Evolutionary conservation across 2,888 invertebrate species (phyloP), one percentile per base, ranked within the genome.

Genomic region (Heteromyza rotundicornis): DNA sequence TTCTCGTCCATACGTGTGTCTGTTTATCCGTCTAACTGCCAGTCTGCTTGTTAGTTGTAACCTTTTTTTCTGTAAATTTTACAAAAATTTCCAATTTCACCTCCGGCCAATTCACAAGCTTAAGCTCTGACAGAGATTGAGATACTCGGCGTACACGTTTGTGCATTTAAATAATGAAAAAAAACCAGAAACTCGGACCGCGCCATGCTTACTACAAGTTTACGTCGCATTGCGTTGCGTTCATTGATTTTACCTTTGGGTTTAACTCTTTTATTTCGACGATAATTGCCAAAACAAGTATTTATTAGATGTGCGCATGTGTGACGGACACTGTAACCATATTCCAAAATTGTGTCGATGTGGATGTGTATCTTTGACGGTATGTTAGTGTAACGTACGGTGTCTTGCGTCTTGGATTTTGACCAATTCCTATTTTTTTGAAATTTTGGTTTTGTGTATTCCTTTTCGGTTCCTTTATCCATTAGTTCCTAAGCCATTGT

Each of bases 91-190:
- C 47, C 19, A 47, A 19, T 47, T 47, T 47, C 47, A 47, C 47
- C 47, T 47, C 17, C 47, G 47, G 47, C 47, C 47, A 47, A 47
- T 47, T 47, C 47, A 47, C 47, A 47, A 47, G 47, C 47, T 47
- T 40, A 3, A 8, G 40, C 40, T 40, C 40, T n/a, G n/a, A 40
- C 47, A 47, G 20, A 47, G 47, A 47, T 47, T 47, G 20, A 47
- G 17, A 47, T 47, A 47, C 20, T 47, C 20, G 19, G 47, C 20
- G 17, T 47, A 47, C 47, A 47, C 47, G 47, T 20, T 17, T 17
- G 19, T 47, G 47, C 47, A 47, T 47, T 47, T 19, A 47, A 47
- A 47, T 47, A 47, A n/a, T n/a, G n/a, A n/a, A n/a, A n/a, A n/a
- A n/a, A n/a, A n/a, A n/a, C n/a, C n/a, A n/a, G n/a, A n/a, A n/a